Conservation (phyloP, 1,140 invertebrate genomes). For the Papilio dardanus region DNA sequence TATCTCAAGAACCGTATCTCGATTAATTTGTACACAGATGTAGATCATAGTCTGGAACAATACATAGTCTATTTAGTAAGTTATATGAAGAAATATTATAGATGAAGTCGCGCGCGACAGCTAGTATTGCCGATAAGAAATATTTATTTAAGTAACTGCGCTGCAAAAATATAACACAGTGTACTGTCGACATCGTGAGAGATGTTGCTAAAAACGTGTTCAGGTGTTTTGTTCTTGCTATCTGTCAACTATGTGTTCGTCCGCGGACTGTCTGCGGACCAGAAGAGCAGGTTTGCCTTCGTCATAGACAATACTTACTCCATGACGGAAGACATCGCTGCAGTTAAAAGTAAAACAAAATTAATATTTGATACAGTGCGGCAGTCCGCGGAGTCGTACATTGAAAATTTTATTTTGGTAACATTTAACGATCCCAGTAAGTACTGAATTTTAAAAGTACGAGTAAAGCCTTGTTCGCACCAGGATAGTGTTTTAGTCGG, state of each 20-base stretch:
- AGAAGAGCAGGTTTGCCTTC: constrained; percentile 53
- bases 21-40: too few species aligned
- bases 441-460: constrained; percentile 32
- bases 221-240: constrained; percentile 1
- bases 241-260: neutral
- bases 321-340: constrained; percentile 57
- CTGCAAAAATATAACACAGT: neutral
- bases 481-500: too few species aligned
- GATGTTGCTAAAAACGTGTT: constrained; percentile 18
- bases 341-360: constrained; percentile 51
- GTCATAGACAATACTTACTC: constrained; percentile 64
- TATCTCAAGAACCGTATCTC: too few species aligned
- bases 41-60: too few species aligned
- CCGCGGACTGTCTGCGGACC: constrained; percentile 3
- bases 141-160: too few species aligned
- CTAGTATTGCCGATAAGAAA: too few species aligned
- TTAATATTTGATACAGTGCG: constrained; percentile 57
- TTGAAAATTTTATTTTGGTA: constrained; percentile 65
- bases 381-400: constrained; percentile 48
- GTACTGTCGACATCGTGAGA: neutral
- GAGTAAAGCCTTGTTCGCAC: too few species aligned
- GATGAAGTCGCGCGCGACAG: too few species aligned
- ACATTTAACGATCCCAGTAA: constrained; percentile 68
- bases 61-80: too few species aligned
- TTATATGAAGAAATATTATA: too few species aligned